Evolutionary conservation across 2,888 invertebrate species (phyloP), one percentile per base, ranked within the genome.

Genomic region (Philereme vetulata): DNA sequence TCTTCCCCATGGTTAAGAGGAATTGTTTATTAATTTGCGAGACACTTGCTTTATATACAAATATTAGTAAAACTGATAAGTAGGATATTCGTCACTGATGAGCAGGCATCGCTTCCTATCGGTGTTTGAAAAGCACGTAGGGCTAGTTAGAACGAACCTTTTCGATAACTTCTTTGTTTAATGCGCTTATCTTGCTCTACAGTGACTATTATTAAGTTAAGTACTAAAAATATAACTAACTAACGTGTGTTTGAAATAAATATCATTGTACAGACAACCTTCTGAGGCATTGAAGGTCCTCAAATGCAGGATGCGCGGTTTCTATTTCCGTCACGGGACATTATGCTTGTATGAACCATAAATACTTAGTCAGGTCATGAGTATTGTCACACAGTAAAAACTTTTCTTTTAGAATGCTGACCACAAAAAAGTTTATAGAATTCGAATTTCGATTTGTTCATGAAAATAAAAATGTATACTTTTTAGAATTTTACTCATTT

Each of bases 1-100:
- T 71, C 71, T 8, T 38, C 35, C 74, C 80, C 89, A 88, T 90
- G 44, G 70, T 81, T 68, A 51, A 32, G 58, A 63, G 48, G 51
- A 51, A 51, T 53, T 55, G 55, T 60, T 60, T 40, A 8, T 43
- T 53, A 47, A 52, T 49, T 58, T 48, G 42, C 56, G 3, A 40
- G 40, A 49, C 53, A 55, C 54, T 51, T 49, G 57, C 49, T 54
- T 65, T 70, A 47, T 68, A 65, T 60, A 63, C 68, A 40, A 45
- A 46, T 45, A 55, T 63, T 63, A 40, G 60, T 56, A 51, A 66
- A 57, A 48, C 68, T 72, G 80, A 82, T 83, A 82, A 69, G 64
- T 70, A 66, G 65, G 68, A 67, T 71, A 65, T 65, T 69, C 74
- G 80, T 84, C 76, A 80, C 67, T 60, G 57, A 69, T 66, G 65